Evolutionary conservation across 2,797 vertebrate species (phyloP), one percentile per base, ranked within the genome.

Genomic region (Trachurus trachurus): DNA sequence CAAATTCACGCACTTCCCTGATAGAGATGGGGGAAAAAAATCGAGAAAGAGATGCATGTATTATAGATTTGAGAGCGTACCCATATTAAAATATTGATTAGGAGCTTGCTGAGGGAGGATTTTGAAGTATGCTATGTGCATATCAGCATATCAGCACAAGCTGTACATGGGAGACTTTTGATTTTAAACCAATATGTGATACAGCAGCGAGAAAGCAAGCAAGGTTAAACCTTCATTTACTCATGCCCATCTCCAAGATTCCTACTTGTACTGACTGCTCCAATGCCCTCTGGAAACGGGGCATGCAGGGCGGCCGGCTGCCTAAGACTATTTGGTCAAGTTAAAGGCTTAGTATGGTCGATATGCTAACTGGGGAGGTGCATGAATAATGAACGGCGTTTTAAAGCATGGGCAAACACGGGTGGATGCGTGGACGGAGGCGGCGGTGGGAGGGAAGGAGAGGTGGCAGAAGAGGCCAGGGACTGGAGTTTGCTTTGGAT

Each of bases 1-100:
- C 94, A 85, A 98, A 99, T 75, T 99, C 98, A 0, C 97, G 96
- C 67, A 94, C 92, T 53, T 99, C 97, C 88, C 98, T 99, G 92
- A 50, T 85, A 76, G 91, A 93, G 91, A 8, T 74, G 77, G 39
- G 83, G 53, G 26, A 26, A 26, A 34, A 34, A 45, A 90, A 74
- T 90, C 56, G 21, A 88, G 53, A 92, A 57, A 89, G 57, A 76
- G 77, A 73, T 29, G 74, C 76, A 87, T 90, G 82, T 78, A 89
- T 92, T 90, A 91, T 83, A 87, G 84, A 93, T 89, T 76, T 78
- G 67, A 92, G 61, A 65, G 63, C 10, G 4, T 65, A 64, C 31
- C 57, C 57, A 34, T 45, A 44, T 53, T 90, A 64, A 92, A 92
- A 92, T 88, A 91, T 88, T 89, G 80, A 94, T 90, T 62, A 37